Percentiles rank a stretch among this genome's conserved stretches.
Conservation (phyloP, 2,797 vertebrate species). For the Danionella dracula region DNA sequence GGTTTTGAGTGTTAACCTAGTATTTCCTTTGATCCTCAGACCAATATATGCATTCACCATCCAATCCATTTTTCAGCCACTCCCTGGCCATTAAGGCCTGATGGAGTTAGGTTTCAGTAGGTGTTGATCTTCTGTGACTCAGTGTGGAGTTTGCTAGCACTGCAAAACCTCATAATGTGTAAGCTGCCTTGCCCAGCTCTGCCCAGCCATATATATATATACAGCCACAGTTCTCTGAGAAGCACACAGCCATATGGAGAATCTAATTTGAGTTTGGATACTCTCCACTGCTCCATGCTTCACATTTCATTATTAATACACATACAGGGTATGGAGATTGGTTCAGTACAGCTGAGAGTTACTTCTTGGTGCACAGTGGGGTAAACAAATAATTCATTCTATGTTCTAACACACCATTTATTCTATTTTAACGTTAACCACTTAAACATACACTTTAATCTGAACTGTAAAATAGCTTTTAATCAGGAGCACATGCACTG, state of each 20-base stretch:
- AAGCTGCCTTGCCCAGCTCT: conserved; percentile 52
- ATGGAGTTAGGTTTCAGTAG: conserved; percentile 38
- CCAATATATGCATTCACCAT: conserved; percentile 7
- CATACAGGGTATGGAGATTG: too few species aligned
- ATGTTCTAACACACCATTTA: too few species aligned
- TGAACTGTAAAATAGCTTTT: too few species aligned
- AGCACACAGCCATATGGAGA: conserved; percentile 56
- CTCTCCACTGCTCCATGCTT: conserved; percentile 63
- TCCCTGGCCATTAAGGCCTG: conserved; percentile 7
- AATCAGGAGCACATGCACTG: too few species aligned
- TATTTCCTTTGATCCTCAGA: conserved; percentile 11
- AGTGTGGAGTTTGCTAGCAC: conserved; percentile 57
- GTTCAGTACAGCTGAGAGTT: background rate
- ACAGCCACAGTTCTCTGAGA: conserved; percentile 54
- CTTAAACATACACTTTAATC: too few species aligned
- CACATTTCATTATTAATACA: conserved; percentile 54
- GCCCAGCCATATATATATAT: conserved; percentile 67
- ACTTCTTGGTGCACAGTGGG: too few species aligned
- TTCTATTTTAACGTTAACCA: too few species aligned
- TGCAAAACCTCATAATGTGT: conserved; percentile 57
- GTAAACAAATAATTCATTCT: too few species aligned
- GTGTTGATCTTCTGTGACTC: conserved; percentile 45
- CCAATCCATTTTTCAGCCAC: background rate
- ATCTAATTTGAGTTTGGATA: conserved; percentile 67
- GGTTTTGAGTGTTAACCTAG: conserved; percentile 28